Evolutionary conservation across 2,888 invertebrate genomes (phyloP).

Genomic region (Meteorus cinctellus): DNA sequence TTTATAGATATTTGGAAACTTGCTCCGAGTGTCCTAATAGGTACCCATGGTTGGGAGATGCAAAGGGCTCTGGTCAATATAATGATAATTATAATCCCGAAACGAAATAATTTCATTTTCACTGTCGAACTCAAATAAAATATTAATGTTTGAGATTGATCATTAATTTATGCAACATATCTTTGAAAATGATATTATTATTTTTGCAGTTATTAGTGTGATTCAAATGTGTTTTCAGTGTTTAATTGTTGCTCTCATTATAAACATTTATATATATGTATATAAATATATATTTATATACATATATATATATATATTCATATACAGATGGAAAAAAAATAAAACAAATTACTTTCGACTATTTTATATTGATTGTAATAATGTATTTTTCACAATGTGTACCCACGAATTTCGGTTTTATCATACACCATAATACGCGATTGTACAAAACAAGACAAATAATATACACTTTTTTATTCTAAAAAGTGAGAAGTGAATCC

Average conservation of each 20-base stretch:
- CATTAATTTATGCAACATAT: slow-evolving; percentile 35
- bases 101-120: slow-evolving; percentile 57
- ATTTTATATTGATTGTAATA: slow-evolving; percentile 35
- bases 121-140: slow-evolving; percentile 27
- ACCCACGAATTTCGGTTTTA: slow-evolving; percentile 43
- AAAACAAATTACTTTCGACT: slow-evolving; percentile 35
- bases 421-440: slow-evolving; percentile 20
- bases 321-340: slow-evolving; percentile 24
- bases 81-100: slow-evolving; percentile 88
- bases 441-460: slow-evolving; percentile 31
- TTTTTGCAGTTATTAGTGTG: slow-evolving; percentile 28
- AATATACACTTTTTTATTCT: slow-evolving; percentile 41
- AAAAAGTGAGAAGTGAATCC: slow-evolving; percentile 45
- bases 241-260: background rate
- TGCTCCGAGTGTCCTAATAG: slow-evolving; percentile 89
- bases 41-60: slow-evolving; percentile 92
- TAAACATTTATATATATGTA: background rate
- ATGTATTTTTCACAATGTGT: slow-evolving; percentile 42
- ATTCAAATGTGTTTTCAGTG: slow-evolving; percentile 4
- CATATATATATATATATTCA: background rate
- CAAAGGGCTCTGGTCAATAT: slow-evolving; percentile 86
- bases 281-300: background rate
- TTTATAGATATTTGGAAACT: slow-evolving; percentile 86
- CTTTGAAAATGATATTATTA: slow-evolving; percentile 14
- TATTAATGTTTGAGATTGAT: slow-evolving; percentile 30